Percentiles rank a stretch among this genome's conserved stretches.
These are phyloP conservation scores for Ophthalmolycus amberensis DNA, from an alignment of 2,113 vertebrate species.

Conservation along the genomic window DNA sequence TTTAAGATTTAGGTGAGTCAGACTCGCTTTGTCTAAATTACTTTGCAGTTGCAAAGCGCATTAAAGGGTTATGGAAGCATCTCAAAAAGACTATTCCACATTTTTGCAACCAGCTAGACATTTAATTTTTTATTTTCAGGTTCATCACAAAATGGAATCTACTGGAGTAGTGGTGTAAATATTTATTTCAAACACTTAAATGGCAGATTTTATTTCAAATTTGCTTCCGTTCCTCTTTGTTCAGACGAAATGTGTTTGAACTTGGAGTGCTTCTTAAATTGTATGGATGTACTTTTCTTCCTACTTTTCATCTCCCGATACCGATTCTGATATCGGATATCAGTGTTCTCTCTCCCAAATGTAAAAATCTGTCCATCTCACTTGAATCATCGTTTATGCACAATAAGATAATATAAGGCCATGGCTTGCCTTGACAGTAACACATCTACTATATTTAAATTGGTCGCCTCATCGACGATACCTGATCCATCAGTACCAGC, in stretches of 20 bases:
- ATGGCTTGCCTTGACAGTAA: neutral
- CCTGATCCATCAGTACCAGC: neutral
- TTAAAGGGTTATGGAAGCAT: neutral
- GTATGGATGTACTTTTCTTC: neutral
- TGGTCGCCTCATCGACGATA: neutral
- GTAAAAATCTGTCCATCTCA: neutral
- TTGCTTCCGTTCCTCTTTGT: neutral
- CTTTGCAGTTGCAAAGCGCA: neutral
- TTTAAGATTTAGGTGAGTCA: neutral
- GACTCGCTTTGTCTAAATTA: neutral
- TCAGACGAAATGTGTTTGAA: neutral
- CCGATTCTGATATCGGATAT: neutral
- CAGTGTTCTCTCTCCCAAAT: neutral
- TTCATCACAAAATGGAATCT: neutral
- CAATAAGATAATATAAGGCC: neutral
- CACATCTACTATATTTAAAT: neutral
- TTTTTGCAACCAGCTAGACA: neutral
- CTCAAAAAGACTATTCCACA: neutral
- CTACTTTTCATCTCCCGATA: neutral
- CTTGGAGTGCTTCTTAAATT: neutral
- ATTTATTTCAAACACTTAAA: neutral
- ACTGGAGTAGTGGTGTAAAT: neutral
- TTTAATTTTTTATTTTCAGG: neutral
- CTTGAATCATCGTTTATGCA: neutral
- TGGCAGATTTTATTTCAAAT: neutral